A percentile compares a stretch with the other conserved stretches of the same genome.
These are phyloP conservation scores for Garrulus glandarius DNA, from an alignment of 2,797 vertebrate genomes.

Conservation along the genomic window DNA sequence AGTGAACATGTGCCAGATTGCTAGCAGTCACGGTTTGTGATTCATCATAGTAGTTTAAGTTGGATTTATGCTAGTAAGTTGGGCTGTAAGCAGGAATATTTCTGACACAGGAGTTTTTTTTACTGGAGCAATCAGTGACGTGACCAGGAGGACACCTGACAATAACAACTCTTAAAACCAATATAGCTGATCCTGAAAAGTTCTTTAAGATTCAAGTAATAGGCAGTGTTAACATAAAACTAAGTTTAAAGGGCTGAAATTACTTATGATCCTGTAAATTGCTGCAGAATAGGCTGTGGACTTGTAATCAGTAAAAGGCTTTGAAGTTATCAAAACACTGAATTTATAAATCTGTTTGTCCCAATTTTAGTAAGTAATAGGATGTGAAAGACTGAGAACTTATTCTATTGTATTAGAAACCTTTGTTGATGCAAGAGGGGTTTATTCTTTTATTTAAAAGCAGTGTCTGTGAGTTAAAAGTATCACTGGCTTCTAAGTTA, in stretches of 20 bases:
- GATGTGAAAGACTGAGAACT: not conserved
- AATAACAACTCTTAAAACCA: not conserved
- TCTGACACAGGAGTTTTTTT: not conserved
- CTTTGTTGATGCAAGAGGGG: not conserved
- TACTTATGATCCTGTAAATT: not conserved
- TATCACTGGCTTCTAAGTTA: not conserved
- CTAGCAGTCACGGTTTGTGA: not conserved
- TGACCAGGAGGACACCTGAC: not conserved
- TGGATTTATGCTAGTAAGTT: not conserved
- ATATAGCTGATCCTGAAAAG: not conserved
- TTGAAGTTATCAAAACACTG: not conserved
- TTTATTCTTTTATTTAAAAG: not conserved
- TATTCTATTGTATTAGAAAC: not conserved
- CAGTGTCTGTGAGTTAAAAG: not conserved
- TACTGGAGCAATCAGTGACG: not conserved
- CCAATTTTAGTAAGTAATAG: not conserved
- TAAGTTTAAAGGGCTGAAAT: not conserved
- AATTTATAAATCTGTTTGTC: not conserved
- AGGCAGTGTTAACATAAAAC: not conserved
- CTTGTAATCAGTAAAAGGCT: not conserved
- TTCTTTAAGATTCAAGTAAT: not conserved
- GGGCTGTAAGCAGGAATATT: not conserved
- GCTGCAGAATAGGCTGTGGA: not conserved
- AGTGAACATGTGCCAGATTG: not conserved
- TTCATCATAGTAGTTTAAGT: not conserved